Conservation (phyloP, 1,140 invertebrate species). For the Adelges cooleyi region DNA sequence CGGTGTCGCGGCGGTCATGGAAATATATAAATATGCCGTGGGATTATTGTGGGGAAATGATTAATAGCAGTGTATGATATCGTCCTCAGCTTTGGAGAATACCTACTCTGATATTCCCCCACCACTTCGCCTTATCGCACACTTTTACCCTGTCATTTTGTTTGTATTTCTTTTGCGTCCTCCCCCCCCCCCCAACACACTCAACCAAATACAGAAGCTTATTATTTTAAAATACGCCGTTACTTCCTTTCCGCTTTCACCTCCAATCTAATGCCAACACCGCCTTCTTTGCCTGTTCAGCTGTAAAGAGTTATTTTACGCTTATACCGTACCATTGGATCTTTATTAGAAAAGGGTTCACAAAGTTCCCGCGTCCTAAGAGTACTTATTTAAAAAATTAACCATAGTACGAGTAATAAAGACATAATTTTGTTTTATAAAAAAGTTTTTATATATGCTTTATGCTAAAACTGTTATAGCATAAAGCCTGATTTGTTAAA, state of each 20-base stretch:
- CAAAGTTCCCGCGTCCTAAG: too few relatives aligned
- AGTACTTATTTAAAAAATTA: too few relatives aligned
- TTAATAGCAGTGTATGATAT: constrained; percentile 19
- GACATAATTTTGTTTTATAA: too few relatives aligned
- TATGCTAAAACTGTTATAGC: too few relatives aligned
- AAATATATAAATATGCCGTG: constrained; percentile 19
- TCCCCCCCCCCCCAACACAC: neutral
- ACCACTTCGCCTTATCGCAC: neutral
- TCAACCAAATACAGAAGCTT: neutral
- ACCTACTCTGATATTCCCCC: too few relatives aligned
- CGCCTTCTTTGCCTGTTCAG: neutral
- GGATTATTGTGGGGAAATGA: constrained; percentile 22
- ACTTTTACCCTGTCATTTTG: neutral
- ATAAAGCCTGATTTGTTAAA: too few relatives aligned
- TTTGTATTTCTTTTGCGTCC: constrained; percentile 2
- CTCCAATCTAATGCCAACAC: neutral
- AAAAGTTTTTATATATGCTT: too few relatives aligned
- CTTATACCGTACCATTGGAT: neutral
- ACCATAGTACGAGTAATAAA: too few relatives aligned
- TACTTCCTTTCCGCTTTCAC: neutral
- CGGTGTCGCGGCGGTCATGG: neutral
- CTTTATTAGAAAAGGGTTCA: neutral
- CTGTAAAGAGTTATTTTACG: neutral
- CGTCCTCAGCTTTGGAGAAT: constrained; percentile 1
- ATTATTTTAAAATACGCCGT: neutral